Base-by-base conservation (phyloP, 1,140 invertebrate species). In the Cylas formicarius region DNA sequence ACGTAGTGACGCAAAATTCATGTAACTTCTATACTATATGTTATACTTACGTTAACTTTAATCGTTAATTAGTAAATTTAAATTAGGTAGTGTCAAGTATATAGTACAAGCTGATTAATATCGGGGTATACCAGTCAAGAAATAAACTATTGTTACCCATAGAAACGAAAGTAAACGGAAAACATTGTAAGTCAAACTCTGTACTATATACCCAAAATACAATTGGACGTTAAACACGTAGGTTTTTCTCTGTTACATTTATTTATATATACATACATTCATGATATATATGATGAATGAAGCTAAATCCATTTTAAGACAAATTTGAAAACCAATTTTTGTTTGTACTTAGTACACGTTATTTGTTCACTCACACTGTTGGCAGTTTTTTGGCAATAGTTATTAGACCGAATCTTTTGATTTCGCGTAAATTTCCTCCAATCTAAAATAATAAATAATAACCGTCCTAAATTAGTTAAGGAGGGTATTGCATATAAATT, bases 321-420 rank as follows among this genome's bases (percentile, higher is more conserved):
- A 39, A 39, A 47, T 47, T 47, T 23, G 22, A 47, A 47, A 21
- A 6, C 28, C 34, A 48, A 45, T 32, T 41, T 44, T 43, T 17
- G 35, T 41, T 45, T 42, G 40, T 40, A 48, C 34, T 36, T 28
- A 42, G 55, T 44, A 49, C 39, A 35, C 44, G 33, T 40, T 32
- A 44, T 37, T 42, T 6, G 2, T 31, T 14, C 35, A 46, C 24
- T 50, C 32, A 56, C 51, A 54, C 52, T 50, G 49, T 57, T 60
- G 60, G 58, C 58, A 61, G 60, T 62, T 64, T 62, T 44, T 62
- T 57, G 57, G 53, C 53, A 59, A 52, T 46, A 35, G 43, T 18
- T 26, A 37, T 21, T 57, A 62, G 56, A 61, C 55, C 60, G 58
- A 60, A 57, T 53, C 41, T 43, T 13, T 19, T 35, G 19, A 20